Evolutionary conservation across 2,113 vertebrate genomes (phyloP).

Genomic region (Asarcornis scutulata): DNA sequence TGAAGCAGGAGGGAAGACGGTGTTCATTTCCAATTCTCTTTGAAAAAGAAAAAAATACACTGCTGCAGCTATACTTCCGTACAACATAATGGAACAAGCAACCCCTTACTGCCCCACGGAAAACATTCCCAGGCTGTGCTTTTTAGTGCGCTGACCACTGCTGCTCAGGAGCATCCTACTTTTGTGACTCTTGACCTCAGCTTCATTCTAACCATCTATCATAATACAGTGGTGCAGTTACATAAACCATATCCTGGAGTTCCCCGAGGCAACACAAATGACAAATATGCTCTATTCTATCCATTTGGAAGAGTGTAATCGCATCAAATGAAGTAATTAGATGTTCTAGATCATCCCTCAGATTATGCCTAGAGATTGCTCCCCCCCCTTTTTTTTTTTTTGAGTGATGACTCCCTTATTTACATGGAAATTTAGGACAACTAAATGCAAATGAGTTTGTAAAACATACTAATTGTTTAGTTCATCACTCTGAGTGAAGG

Average conservation of each 20-base stretch:
- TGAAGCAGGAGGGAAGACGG: not conserved
- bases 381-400: not conserved
- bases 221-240: not conserved
- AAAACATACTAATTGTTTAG: not conserved
- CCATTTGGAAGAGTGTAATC: not conserved
- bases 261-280: not conserved
- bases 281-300: not conserved
- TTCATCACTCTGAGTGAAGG: not conserved
- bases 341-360: not conserved
- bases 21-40: not conserved
- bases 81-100: not conserved
- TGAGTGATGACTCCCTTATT: not conserved
- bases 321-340: not conserved
- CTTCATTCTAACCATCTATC: not conserved
- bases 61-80: not conserved
- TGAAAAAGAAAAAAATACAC: not conserved
- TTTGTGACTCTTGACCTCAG: not conserved
- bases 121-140: not conserved
- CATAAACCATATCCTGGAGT: not conserved
- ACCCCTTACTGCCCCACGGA: not conserved
- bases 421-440: not conserved
- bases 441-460: not conserved
- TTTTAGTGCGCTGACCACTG: not conserved
- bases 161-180: rapidly evolving
- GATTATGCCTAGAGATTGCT: not conserved